phyloP scores from a whole-genome alignment of 2,113 vertebrate species.

The Chaenocephalus aceratus region DNA sequence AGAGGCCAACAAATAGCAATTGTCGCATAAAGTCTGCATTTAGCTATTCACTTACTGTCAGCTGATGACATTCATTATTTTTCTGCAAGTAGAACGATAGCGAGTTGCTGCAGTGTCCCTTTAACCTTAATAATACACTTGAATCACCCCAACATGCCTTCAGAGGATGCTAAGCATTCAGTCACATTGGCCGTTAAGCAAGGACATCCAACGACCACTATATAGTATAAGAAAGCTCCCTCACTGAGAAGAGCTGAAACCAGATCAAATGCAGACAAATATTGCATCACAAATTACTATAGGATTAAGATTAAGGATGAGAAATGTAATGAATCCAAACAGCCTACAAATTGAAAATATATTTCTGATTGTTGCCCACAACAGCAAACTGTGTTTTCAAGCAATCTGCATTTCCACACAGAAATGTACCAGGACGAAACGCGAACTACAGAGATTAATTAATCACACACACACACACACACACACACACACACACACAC shows the following conservation, averaged over 20 bases:
- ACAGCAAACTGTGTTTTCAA: not conserved
- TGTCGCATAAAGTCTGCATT: not conserved
- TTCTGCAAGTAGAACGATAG: not conserved
- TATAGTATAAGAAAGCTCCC: not conserved
- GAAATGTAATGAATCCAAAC: not conserved
- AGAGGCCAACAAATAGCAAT: not conserved
- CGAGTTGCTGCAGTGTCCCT: not conserved
- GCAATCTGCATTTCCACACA: no score
- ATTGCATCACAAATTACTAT: not conserved
- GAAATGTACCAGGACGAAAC: no score
- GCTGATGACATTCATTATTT: not conserved
- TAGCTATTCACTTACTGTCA: not conserved
- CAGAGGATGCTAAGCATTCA: not conserved
- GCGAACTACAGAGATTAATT: no score
- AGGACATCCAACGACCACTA: not conserved
- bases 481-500: not conserved
- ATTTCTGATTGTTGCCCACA: not conserved
- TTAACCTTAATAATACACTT: no score
- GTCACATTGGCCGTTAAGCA: not conserved
- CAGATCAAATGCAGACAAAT: not conserved
- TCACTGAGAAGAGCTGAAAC: not conserved
- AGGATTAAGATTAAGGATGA: not conserved
- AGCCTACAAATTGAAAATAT: not conserved
- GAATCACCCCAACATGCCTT: not conserved
- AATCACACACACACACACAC: conserved; percentile 25